Evolutionary conservation across 1,140 invertebrate genomes (phyloP), one percentile per base, ranked within the genome.

Genomic region (Neoseiulus cucumeris): DNA sequence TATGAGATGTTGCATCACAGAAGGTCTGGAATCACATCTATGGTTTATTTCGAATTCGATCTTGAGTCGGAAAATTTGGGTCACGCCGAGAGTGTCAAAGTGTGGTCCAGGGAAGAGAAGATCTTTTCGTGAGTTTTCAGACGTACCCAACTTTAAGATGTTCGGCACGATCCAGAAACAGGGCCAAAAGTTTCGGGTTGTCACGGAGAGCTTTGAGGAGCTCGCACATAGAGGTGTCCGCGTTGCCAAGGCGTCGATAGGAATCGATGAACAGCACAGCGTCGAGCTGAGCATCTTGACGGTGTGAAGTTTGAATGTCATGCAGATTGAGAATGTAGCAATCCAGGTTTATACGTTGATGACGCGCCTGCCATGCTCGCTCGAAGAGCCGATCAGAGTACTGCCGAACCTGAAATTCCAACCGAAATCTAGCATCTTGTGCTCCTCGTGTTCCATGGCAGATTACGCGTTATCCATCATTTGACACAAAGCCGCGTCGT

Each of bases 341-440:
- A 70, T 89, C 86, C 4, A 94, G 78, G 74, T 89, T 89, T 41
- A 86, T 80, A 68, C 87, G 82, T 74, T 95, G 89, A 74, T 91
- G 87, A 2, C 86, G 83, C 45, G 86, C 87, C 65, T 93, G 83
- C 88, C 90, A 95, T 30, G 89, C 84, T 69, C 85, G 80, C 74
- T 91, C 84, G 28, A 82, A 81, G n/a, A 87, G 74, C 42, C 80
- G 76, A 64, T 83, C 82, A 0, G 82, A 83, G 30, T 80, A 73
- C 55, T 77, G 78, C 39, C 80, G 73, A 18, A 85, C 82, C 82
- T 83, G 44, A 7, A 71, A 66, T n/a, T n/a, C n/a, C n/a, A n/a
- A 39, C 33, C 4, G 33, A 22, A 4, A 22, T 47, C 42, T 44
- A 44, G 17, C 30, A 4, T 22, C 64, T 22, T 7, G 22, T 64